Conservation (phyloP, 2,113 vertebrate genomes). For the Chaenocephalus aceratus region DNA sequence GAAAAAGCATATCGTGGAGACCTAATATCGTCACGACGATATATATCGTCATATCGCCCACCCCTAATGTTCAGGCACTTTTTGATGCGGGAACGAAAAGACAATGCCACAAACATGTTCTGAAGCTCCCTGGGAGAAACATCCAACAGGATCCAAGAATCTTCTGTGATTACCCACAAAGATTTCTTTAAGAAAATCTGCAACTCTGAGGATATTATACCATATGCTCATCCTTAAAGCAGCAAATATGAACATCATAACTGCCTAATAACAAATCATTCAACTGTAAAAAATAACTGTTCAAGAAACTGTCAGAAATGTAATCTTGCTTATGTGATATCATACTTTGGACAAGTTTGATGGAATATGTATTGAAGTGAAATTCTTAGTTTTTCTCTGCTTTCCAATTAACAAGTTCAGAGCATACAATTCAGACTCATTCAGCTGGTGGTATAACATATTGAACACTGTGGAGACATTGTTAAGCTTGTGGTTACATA, state of each 20-base stretch:
- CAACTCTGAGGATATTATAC: background rate
- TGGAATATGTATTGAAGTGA: slow-evolving; percentile 15
- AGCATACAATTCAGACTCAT: background rate
- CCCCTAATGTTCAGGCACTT: slow-evolving; percentile 29
- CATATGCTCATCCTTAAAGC: background rate
- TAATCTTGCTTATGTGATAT: slow-evolving; percentile 44
- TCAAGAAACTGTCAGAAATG: slow-evolving; percentile 2
- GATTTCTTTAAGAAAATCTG: background rate
- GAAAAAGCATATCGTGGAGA: too few relatives aligned
- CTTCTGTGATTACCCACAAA: background rate
- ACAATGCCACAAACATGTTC: background rate
- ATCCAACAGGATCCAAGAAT: background rate
- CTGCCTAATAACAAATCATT: background rate
- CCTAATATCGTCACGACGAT: too few relatives aligned
- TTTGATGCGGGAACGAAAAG: slow-evolving; percentile 10
- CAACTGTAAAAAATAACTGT: background rate
- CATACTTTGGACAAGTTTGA: slow-evolving; percentile 1
- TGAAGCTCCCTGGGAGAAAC: background rate
- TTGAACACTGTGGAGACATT: slow-evolving; percentile 2
- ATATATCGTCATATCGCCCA: too few relatives aligned
- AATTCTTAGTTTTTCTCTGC: slow-evolving; percentile 5
- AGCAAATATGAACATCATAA: background rate
- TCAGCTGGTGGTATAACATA: background rate
- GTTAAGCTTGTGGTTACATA: background rate
- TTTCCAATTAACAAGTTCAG: slow-evolving; percentile 3